Evolutionary conservation across 1,140 invertebrate genomes (phyloP).

Genomic region (Leptinotarsa defecta): DNA sequence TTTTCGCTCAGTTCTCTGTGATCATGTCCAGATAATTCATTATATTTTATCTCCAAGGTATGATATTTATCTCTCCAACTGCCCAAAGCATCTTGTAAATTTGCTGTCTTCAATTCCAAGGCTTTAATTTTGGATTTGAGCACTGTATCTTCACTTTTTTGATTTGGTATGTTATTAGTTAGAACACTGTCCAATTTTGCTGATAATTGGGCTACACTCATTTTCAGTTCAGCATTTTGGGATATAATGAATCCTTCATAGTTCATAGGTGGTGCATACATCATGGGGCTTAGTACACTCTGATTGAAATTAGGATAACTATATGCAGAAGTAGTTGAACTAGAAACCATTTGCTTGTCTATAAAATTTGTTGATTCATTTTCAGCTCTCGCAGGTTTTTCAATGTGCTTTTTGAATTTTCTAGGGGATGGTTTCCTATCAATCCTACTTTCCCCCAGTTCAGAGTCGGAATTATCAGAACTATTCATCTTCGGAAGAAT

Average conservation of each 20-base stretch:
- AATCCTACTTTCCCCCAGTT: not conserved
- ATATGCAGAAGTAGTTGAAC: not conserved
- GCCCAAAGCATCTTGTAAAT: slow-evolving; percentile 32
- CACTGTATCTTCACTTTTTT: slow-evolving; percentile 25
- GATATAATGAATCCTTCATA: slow-evolving; percentile 19
- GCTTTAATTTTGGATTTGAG: slow-evolving; percentile 38
- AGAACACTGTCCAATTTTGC: slow-evolving; percentile 46
- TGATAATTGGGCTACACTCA: slow-evolving; percentile 43
- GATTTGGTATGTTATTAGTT: not conserved
- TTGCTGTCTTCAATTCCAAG: slow-evolving; percentile 35
- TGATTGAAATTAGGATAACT: not conserved
- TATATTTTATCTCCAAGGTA: slow-evolving; percentile 22
- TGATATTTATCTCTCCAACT: slow-evolving; percentile 26
- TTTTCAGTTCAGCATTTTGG: slow-evolving; percentile 48
- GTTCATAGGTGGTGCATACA: slow-evolving; percentile 39
- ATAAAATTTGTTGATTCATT: not conserved
- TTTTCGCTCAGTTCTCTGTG: slow-evolving; percentile 17
- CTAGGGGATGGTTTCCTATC: not conserved
- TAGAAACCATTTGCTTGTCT: not conserved
- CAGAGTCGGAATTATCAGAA: slow-evolving; percentile 14
- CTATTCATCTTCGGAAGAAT: slow-evolving; percentile 34
- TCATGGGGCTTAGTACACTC: slow-evolving; percentile 38
- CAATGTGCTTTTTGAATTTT: slow-evolving; percentile 10
- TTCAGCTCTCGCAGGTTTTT: not conserved
- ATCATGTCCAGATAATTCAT: not conserved